A percentile compares a stretch with the other conserved stretches of the same genome.
Conservation (phyloP, 2,888 invertebrate species). For the Ormyrus pomaceus region DNA sequence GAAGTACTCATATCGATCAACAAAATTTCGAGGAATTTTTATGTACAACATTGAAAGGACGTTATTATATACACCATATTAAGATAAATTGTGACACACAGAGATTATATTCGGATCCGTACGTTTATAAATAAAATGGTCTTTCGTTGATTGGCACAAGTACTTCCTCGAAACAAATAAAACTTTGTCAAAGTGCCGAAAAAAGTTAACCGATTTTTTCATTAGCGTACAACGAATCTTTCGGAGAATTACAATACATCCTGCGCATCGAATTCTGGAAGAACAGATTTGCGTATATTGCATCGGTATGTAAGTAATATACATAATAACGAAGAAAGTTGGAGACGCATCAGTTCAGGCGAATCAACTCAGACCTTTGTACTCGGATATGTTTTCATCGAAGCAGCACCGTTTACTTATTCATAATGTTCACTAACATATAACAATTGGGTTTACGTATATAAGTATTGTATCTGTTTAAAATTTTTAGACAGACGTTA, state of each 20-base stretch:
- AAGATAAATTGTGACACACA: background rate
- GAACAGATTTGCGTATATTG: constrained; percentile 73
- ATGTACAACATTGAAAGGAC: constrained; percentile 12
- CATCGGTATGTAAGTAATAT: constrained; percentile 46
- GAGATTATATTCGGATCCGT: background rate
- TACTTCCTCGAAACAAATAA: background rate
- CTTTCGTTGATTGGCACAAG: background rate
- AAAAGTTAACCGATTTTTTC: background rate
- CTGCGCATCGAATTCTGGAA: constrained; percentile 66
- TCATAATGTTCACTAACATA: background rate
- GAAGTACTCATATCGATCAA: constrained; percentile 16
- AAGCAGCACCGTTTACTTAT: constrained; percentile 46
- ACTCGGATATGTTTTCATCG: constrained; percentile 45
- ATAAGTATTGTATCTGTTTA: background rate
- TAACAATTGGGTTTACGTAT: background rate
- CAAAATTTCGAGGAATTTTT: constrained; percentile 6
- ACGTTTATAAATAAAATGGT: background rate
- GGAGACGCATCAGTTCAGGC: constrained; percentile 59
- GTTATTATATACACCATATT: constrained; percentile 25
- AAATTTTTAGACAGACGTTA: background rate
- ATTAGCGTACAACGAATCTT: constrained; percentile 1
- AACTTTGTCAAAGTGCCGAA: background rate
- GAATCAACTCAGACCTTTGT: constrained; percentile 32
- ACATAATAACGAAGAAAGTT: constrained; percentile 61
- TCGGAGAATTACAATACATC: constrained; percentile 39